Base-by-base conservation (phyloP, 2,888 invertebrate genomes). In the Drosophila anomelani region DNA sequence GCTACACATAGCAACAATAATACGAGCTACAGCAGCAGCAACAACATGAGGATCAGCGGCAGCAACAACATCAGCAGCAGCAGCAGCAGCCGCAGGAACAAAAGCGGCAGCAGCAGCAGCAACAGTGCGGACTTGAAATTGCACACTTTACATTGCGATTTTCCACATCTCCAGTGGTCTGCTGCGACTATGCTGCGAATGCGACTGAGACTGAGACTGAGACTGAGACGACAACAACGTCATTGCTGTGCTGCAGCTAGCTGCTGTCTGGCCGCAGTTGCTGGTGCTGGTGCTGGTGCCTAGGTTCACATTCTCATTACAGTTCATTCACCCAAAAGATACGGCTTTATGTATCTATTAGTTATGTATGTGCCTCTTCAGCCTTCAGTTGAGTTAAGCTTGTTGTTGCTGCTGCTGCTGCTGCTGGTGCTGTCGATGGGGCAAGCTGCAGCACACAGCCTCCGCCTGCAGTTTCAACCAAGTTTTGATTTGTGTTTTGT, bases 241-340 rank as follows among this genome's bases (percentile, higher is more conserved):
- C 51, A 53, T 53, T 20, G 51, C 34, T 34, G 13, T 49, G 53
- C 38, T 58, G 57, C 23, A 17, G 39, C 23, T 47, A 60, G 63
- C 26, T 47, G 60, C 46, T 54, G 72, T 26, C 47, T 63, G 63
- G 26, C 17, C 10, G 41, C 29, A 55, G 53, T 34, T 41, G 61
- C 34, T 47, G 70, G 43, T 38, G 58, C 53, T 59, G 58, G 23
- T 57, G 46, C 46, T 62, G 54, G 58, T 70, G 81, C 78, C 79
- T 89, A 88, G 88, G 89, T 85, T 90, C 90, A 88, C 85, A 89
- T 89, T 89, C 89, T 89, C 89, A 89, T 89, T 90, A 89, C 84
- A 87, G 89, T 85, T 89, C 88, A 83, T 90, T 89, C 90, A 89
- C 84, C 90, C 76, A 88, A 81, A 85, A 83, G 81, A 85, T 84